Base-by-base conservation (phyloP, 2,888 invertebrate genomes). In the Leucozona laternaria region DNA sequence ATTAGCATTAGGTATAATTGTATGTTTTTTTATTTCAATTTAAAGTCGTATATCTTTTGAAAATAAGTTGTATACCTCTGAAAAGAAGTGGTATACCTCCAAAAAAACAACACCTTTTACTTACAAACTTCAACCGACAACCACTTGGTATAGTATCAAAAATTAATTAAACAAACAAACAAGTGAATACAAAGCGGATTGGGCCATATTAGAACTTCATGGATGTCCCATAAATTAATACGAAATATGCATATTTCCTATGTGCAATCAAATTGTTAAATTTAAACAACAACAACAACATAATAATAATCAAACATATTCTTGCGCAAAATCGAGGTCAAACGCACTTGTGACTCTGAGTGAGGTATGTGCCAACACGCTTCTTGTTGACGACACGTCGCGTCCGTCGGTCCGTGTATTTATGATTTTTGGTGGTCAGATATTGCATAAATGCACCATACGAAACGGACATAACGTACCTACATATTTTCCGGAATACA, bases 301-400 rank as follows among this genome's bases (percentile, higher is more conserved):
- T 40, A 22, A 15, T 10, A 82, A 57, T 48, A 25, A 64, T 57
- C n/a, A 53, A 45, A 53, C 60, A 62, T 55, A 70, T 79, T 84
- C 75, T 84, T 80, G 62, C 66, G 62, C 66, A 60, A 71, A 85
- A 85, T 85, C 25, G 84, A 77, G 80, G 80, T 77, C 80, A 85
- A 71, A 72, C n/a, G n/a, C 72, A 90, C 90, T 94, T 98, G 98
- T 17, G 13, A 15, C 66, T 48, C 20, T 20, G 4, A n/a, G n/a
- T 6, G 31, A 48, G 97, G 97, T 97, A 97, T 97, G 90, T 97
- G 97, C 17, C 98, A 73, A 37, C 37, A 70, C 55, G n/a, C 70
- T 75, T 75, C 62, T 73, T 75, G 60, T 20, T 58, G 17, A 17
- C 37, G 22, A 37, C 40, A 37, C 45, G 28, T 34, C 57, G 28